Conservation (phyloP, 2,113 vertebrate species). For the Hypomesus transpacificus region DNA sequence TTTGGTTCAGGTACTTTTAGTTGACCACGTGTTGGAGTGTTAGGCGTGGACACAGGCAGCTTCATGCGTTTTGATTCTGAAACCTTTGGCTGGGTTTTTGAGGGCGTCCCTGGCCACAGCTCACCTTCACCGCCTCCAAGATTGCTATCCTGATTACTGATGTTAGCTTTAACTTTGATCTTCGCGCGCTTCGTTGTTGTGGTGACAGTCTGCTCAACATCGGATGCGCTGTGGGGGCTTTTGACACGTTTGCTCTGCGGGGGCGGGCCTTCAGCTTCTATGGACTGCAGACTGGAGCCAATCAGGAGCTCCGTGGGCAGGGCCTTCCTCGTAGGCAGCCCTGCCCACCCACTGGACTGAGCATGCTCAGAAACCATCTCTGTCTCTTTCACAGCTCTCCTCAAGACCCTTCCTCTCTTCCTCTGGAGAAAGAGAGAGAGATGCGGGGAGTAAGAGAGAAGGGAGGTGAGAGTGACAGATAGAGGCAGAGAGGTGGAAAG, state of each 20-base stretch:
- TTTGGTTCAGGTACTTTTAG: conserved; percentile 4
- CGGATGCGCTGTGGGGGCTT: conserved; percentile 22
- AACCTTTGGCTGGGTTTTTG: not conserved
- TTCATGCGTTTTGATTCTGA: not conserved
- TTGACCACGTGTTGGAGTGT: conserved; percentile 20
- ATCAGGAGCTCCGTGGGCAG: conserved; percentile 40
- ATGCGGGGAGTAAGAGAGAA: not conserved
- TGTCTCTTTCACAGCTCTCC: conserved; percentile 34
- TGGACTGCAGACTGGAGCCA: conserved; percentile 19
- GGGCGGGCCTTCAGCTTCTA: conserved; percentile 22
- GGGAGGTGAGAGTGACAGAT: not conserved
- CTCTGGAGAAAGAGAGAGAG: conserved; percentile 31
- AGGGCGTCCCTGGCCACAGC: not conserved
- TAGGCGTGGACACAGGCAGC: not conserved
- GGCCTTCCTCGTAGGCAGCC: conserved; percentile 18
- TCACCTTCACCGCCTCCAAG: not conserved
- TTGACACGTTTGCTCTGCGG: conserved; percentile 17
- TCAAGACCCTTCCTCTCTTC: conserved; percentile 25
- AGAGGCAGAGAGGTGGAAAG: not conserved
- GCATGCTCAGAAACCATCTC: conserved; percentile 21
- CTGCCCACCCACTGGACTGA: conserved; percentile 6
- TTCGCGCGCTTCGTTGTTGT: not conserved
- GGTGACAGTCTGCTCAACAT: conserved; percentile 47
- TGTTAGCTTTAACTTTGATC: conserved; percentile 3
- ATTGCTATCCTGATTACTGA: not conserved